Base-by-base conservation (phyloP, 1,140 invertebrate species). In the Tachypleus tridentatus region DNA sequence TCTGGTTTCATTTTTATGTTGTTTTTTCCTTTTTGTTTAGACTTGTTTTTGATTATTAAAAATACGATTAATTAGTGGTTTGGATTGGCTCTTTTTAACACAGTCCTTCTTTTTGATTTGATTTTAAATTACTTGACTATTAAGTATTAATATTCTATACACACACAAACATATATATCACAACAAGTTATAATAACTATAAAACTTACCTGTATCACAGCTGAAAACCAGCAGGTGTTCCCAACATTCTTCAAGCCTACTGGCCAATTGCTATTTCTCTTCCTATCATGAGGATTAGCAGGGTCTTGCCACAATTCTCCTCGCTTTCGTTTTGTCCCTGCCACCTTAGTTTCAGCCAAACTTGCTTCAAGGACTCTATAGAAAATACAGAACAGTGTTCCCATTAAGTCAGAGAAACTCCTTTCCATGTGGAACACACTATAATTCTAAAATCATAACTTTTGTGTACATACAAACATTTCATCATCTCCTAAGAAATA, bases 181-280 rank as follows among this genome's bases (percentile, higher is more conserved):
- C 7, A 60, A 49, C 7, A 60, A 10, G 56, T 57, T 9, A 52
- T 53, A 6, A 54, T 62, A 47, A 3, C 6, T 53, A 53, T 29
- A 29, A 29, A 29, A 29, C 51, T 58, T 65, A 78, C 77, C 74
- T 81, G 80, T 65, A 81, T 80, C 11, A 81, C 78, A 68, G 80
- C 78, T 72, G 78, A 80, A 70, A 81, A 81, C 80, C 80, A 81
- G 70, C 80, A 81, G 3, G 80, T 81, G 63, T 81, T 81, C n/a
- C 80, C 80, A 47, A 81, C 78, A 74, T 81, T 81, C 71, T 80
- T 80, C 48, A 81, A 70, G 8, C 80, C 80, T 54, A 80, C 80
- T 49, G 80, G 80, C 73, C 77, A 78, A 6, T 74, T 72, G 5
- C 74, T 72, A 11, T 73, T 71, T 59, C 80, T 70, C 60, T 76